phyloP scores from a whole-genome alignment of 2,113 vertebrate genomes.

The Pimephales promelas region DNA sequence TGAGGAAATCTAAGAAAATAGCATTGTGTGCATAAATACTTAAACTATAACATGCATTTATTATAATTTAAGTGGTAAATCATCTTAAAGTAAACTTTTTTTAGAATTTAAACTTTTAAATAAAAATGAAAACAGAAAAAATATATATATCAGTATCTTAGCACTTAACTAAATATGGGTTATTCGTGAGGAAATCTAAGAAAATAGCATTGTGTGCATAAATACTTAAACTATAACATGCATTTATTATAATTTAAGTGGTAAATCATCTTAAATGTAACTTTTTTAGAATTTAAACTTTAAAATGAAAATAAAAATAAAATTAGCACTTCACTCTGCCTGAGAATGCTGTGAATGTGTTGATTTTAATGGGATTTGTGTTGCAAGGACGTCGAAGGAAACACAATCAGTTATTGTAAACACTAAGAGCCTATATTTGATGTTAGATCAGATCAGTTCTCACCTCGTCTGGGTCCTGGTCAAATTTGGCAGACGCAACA shows the following conservation, averaged over 20 bases:
- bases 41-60: neutral
- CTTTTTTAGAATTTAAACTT: neutral
- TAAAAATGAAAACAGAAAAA: too few relatives aligned
- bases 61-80: neutral
- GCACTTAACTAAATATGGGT: too few relatives aligned
- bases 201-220: too few relatives aligned
- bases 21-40: neutral
- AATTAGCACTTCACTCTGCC: neutral
- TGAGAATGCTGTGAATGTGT: neutral
- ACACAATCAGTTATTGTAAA: conserved; percentile 8
- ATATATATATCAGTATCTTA: neutral
- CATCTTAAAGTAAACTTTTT: neutral
- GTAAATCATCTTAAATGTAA: neutral
- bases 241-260: too few relatives aligned
- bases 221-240: too few relatives aligned
- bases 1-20: neutral
- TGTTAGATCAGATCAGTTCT: neutral
- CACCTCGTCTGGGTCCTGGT: conserved; percentile 27
- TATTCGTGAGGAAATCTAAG: too few relatives aligned
- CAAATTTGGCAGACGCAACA: conserved; percentile 21
- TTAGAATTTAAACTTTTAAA: neutral
- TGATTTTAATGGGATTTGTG: neutral
- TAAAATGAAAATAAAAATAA: too few relatives aligned
- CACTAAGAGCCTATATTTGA: neutral
- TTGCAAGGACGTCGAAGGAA: neutral